A percentile compares a stretch with the other conserved stretches of the same genome.
These are phyloP conservation scores for Procambarus clarkii DNA, from an alignment of 1,140 invertebrate species.

Conservation along the genomic window DNA sequence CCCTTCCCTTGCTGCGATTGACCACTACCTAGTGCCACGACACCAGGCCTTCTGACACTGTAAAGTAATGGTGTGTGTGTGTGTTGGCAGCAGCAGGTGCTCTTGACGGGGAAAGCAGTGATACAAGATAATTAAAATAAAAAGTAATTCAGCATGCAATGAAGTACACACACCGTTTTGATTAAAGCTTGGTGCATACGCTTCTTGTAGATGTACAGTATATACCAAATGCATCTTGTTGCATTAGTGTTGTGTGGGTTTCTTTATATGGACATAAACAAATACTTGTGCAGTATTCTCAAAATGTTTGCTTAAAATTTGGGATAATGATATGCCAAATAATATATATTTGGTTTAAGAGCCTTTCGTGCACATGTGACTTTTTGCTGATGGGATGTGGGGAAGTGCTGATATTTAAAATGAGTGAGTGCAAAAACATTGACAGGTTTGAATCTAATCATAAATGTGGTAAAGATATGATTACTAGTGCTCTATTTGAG, in stretches of 20 bases:
- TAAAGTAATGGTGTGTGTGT: not conserved
- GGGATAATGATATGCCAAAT: not conserved
- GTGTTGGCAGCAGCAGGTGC: not conserved
- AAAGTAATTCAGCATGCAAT: not conserved
- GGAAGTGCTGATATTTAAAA: not conserved
- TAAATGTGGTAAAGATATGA: not conserved
- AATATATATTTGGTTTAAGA: not conserved
- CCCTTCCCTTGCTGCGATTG: constrained; percentile 35
- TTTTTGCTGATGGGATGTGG: not conserved
- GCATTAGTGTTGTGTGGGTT: not conserved
- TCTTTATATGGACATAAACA: not conserved
- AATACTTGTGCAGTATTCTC: not conserved
- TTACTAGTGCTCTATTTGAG: constrained; percentile 1
- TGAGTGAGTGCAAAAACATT: not conserved
- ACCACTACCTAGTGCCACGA: constrained; percentile 32
- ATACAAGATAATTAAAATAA: not conserved
- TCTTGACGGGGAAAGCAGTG: not conserved
- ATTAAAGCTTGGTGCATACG: not conserved
- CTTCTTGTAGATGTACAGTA: not conserved
- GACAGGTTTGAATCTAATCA: not conserved
- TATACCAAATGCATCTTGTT: constrained; percentile 4
- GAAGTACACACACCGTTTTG: not conserved
- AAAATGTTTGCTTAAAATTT: not conserved
- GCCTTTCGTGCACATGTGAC: not conserved
- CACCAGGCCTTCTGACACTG: not conserved